A percentile compares a stretch with the other conserved stretches of the same genome.
These are phyloP conservation scores for Trichonephila inaurata DNA, from an alignment of 1,140 invertebrate species.

Conservation along the genomic window DNA sequence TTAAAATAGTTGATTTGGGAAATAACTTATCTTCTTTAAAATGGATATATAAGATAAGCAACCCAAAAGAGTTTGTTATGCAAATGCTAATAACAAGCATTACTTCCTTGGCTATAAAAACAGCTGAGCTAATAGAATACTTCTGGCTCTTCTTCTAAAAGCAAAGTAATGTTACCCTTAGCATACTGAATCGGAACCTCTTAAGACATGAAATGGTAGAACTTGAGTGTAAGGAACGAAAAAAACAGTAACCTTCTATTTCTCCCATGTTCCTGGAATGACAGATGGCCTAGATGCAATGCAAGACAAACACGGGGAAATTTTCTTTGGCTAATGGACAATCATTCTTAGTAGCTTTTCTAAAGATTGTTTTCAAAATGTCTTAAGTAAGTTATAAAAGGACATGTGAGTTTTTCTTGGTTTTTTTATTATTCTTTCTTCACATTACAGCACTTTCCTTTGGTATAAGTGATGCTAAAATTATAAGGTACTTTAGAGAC, in stretches of 20 bases:
- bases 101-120: neutral
- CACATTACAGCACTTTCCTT: neutral
- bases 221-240: neutral
- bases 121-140: neutral
- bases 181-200: neutral
- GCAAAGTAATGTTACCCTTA: slow-evolving; percentile 12
- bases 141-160: neutral
- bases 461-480: neutral
- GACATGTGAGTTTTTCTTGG: neutral
- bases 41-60: no score
- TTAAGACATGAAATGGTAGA: neutral
- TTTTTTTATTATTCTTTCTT: neutral
- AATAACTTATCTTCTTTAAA: no score
- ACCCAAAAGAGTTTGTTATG: no score
- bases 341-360: neutral
- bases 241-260: neutral
- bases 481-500: neutral
- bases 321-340: slow-evolving; percentile 24
- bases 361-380: neutral
- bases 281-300: neutral
- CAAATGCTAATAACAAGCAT: no score
- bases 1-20: no score
- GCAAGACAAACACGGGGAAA: neutral
- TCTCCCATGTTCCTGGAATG: neutral
- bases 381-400: neutral